These are phyloP conservation scores for Pristionchus mayeri DNA, from an alignment of 2,888 invertebrate species.

Conservation along the genomic window DNA sequence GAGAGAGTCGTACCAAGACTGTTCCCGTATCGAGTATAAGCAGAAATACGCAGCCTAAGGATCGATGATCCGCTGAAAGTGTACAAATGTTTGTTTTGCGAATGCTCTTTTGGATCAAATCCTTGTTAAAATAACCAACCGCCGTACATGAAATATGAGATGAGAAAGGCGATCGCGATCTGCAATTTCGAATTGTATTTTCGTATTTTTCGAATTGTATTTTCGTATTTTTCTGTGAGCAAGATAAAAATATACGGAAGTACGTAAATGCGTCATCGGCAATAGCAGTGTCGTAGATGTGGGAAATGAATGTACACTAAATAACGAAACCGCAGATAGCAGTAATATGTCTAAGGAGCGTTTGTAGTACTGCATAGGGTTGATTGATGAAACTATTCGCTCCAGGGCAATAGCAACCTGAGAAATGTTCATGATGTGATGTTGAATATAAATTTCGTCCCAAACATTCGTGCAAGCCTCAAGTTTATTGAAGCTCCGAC, in stretches of 20 bases:
- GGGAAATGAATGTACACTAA: not conserved
- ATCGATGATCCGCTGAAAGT: not conserved
- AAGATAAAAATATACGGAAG: too few species aligned
- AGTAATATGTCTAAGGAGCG: not conserved
- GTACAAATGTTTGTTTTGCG: not conserved
- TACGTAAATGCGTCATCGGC: too few species aligned
- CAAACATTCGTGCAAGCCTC: too few species aligned
- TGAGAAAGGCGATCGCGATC: not conserved
- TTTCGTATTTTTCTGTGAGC: too few species aligned
- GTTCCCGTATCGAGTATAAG: constrained; percentile 1
- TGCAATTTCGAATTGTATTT: not conserved
- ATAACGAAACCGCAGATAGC: not conserved
- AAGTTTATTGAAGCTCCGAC: too few species aligned
- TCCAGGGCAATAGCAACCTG: not conserved
- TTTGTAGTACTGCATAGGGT: not conserved
- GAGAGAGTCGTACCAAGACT: too few species aligned
- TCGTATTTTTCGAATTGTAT: too few species aligned
- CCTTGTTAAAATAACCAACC: too few species aligned
- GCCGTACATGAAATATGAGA: not conserved
- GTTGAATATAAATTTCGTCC: too few species aligned
- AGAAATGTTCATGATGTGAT: too few species aligned
- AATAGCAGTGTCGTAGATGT: too few species aligned
- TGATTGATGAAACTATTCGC: not conserved
- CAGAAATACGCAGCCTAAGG: not conserved
- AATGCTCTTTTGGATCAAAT: not conserved